Base-by-base conservation (phyloP, 2,797 vertebrate genomes). In the Gila robusta region DNA sequence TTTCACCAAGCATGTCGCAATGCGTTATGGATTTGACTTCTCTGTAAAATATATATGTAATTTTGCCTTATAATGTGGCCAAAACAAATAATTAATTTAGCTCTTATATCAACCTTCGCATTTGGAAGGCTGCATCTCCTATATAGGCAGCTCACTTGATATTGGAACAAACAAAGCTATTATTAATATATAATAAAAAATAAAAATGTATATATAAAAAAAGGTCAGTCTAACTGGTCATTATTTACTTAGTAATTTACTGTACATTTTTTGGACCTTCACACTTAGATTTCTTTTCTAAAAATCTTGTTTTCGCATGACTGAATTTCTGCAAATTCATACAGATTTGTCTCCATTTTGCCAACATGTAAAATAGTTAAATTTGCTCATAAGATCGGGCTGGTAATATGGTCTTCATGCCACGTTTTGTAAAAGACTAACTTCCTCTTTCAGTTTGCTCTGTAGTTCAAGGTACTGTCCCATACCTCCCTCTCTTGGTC, bases 391-490 rank as follows among this genome's bases (percentile, higher is more conserved):
- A 17, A 66, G 6, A 77, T n/a, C 23, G 3, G 21, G 32, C 54
- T 77, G 47, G 17, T 54, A 26, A 26, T 26, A n/a, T 28, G 71
- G n/a, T 76, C 54, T 78, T 5, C 0, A 3, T 41, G 35, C 12
- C 21, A 59, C 6, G 0, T 78, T 79, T 79, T 59, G 23, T 78
- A 26, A 16, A 62, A 62, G n/a, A 79, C 35, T 41, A 28, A 64
- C 56, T 64, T 69, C 79, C 44, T 69, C 79, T 81, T 81, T 81
- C 26, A n/a, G 64, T 67, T 35, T 81, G 47, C 28, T 69, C 26
- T 81, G 62, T 69, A 81, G 44, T 49, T 80, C 26, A 21, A 47
- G 26, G 41, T 86, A 87, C 77, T 90, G 91, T 90, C 89, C 88
- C 81, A 49, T 67, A 79, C 81, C 83, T 73, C 74, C 67, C 49